phyloP scores from a whole-genome alignment of 2,797 vertebrate genomes.

The Melanogrammus aeglefinus region DNA sequence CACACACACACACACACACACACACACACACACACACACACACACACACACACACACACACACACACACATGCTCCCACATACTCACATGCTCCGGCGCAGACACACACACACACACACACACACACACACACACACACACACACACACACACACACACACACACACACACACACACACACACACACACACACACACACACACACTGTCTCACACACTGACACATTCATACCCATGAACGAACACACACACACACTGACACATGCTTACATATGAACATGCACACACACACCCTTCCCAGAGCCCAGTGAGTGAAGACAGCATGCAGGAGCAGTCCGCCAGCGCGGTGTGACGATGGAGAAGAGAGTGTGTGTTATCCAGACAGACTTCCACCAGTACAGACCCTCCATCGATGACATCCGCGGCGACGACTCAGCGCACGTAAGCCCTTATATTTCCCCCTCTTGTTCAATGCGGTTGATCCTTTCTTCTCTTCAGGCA shows the following conservation, averaged over 20 bases:
- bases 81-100: too few relatives aligned
- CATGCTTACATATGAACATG: slow-evolving; percentile 7
- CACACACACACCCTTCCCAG: slow-evolving; percentile 38
- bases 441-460: slow-evolving; percentile 61
- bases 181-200: slow-evolving; percentile 1
- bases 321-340: slow-evolving; percentile 61
- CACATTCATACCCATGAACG: not conserved
- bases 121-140: slow-evolving; percentile 10
- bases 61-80: too few relatives aligned
- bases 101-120: not conserved
- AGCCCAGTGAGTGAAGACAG: slow-evolving; percentile 61
- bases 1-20: not conserved
- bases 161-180: too few relatives aligned
- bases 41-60: too few relatives aligned
- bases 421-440: slow-evolving; percentile 60
- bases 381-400: slow-evolving; percentile 82
- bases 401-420: slow-evolving; percentile 55
- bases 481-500: not conserved
- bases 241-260: slow-evolving; percentile 5
- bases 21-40: not conserved
- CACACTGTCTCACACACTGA: slow-evolving; percentile 26
- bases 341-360: slow-evolving; percentile 77
- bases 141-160: slow-evolving; percentile 6
- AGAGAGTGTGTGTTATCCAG: slow-evolving; percentile 82
- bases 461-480: slow-evolving; percentile 6